Percentiles rank a stretch among this genome's conserved stretches.
Evolutionary conservation across 2,797 vertebrate genomes (phyloP).

Genomic region (Serranus cabrilla): DNA sequence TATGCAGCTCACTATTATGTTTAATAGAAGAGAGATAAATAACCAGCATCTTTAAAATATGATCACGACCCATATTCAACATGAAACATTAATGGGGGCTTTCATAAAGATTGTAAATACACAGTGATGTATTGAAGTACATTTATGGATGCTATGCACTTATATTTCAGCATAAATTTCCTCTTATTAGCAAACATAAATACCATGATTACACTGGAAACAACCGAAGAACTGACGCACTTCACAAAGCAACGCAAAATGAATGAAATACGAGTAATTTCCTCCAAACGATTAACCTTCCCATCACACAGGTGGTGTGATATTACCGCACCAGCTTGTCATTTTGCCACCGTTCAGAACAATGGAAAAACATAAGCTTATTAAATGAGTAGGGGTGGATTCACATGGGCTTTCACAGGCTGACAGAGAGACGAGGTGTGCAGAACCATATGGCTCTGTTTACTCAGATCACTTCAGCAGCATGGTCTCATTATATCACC

Average conservation of each 20-base stretch:
- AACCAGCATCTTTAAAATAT: conserved; percentile 21
- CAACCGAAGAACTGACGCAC: neutral
- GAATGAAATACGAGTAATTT: conserved; percentile 37
- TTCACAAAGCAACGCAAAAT: conserved; percentile 25
- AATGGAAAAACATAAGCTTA: conserved; percentile 40
- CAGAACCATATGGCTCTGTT: conserved; percentile 60
- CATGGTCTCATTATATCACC: conserved; percentile 26
- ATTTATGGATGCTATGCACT: neutral
- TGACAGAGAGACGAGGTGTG: conserved; percentile 32
- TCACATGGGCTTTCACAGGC: conserved; percentile 37
- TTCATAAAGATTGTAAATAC: conserved; percentile 31
- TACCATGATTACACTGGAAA: conserved; percentile 6
- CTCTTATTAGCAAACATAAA: conserved; percentile 1
- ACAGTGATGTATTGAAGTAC: conserved; percentile 2
- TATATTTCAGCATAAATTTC: neutral
- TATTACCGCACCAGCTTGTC: conserved; percentile 17
- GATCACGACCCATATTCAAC: conserved; percentile 9
- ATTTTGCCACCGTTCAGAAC: conserved; percentile 33
- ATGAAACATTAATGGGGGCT: conserved; percentile 28
- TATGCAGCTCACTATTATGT: conserved; percentile 11
- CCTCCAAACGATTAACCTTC: conserved; percentile 42
- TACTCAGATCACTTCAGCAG: conserved; percentile 46
- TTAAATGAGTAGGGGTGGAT: conserved; percentile 37
- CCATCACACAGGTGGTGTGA: conserved; percentile 34
- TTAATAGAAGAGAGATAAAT: conserved; percentile 30